Evolutionary conservation across 1,140 invertebrate genomes (phyloP).

Genomic region (Ephestia elutella): DNA sequence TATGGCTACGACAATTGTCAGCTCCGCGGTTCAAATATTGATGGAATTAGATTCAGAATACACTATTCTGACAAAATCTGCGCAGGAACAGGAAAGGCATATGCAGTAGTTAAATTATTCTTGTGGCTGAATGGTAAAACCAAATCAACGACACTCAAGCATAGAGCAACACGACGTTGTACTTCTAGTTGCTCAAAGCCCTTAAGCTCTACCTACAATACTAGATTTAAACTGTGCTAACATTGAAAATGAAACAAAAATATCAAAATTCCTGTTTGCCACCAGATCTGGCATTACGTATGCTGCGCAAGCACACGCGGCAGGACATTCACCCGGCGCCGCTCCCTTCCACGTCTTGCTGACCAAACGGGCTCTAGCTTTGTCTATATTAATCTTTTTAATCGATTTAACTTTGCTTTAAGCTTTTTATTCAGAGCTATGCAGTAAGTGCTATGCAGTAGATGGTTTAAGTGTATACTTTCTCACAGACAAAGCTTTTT

Average conservation of each 20-base stretch:
- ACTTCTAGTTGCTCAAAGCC: too few relatives aligned
- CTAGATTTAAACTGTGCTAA: background rate
- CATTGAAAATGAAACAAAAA: background rate
- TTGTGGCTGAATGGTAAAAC: too few relatives aligned
- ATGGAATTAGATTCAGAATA: too few relatives aligned
- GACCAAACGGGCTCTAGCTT: conserved; percentile 2
- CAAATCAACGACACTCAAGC: too few relatives aligned
- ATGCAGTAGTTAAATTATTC: too few relatives aligned
- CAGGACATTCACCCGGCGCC: conserved; percentile 11
- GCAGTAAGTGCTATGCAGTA: too few relatives aligned
- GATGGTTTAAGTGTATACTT: too few relatives aligned
- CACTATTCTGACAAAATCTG: too few relatives aligned
- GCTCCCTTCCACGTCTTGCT: conserved; percentile 1
- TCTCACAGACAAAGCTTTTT: background rate
- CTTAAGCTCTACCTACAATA: background rate
- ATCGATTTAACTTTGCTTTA: background rate
- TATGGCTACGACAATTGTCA: too few relatives aligned
- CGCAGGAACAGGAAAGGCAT: too few relatives aligned
- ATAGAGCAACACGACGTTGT: too few relatives aligned
- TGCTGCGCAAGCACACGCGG: conserved; percentile 5
- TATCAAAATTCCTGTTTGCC: conserved; percentile 1
- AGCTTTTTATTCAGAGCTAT: background rate
- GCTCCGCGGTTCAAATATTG: too few relatives aligned
- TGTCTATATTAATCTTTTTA: conserved; percentile 7
- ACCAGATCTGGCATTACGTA: conserved; percentile 11